These are phyloP conservation scores for Glossophaga mutica DNA, from an alignment of 2,797 vertebrate genomes.

Conservation along the genomic window DNA sequence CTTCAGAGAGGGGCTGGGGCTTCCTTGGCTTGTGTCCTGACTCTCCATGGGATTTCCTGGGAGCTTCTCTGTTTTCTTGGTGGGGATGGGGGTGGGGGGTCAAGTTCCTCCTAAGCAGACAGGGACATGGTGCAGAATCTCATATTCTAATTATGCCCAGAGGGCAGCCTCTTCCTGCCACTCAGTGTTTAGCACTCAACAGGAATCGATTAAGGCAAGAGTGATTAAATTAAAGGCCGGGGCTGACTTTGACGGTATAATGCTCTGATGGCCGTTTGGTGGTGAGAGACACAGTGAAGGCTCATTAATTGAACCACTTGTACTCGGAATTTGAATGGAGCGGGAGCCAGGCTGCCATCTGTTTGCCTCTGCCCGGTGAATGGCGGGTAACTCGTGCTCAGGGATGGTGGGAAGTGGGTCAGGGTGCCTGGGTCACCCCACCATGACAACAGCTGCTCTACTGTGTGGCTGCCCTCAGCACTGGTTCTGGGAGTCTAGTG, in stretches of 20 bases:
- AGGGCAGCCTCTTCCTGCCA: background rate
- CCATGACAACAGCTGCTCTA: background rate
- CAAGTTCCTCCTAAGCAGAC: constrained; percentile 24
- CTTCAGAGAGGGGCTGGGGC: background rate
- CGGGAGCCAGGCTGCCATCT: background rate
- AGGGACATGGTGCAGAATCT: background rate
- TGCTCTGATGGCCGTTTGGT: background rate
- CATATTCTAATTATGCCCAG: constrained; percentile 17
- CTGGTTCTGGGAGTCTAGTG: background rate
- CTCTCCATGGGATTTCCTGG: constrained; percentile 46
- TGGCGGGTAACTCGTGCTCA: background rate
- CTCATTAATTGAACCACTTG: background rate
- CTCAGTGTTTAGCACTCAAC: background rate
- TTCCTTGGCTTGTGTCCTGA: background rate
- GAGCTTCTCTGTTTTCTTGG: background rate
- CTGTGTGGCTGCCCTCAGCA: background rate
- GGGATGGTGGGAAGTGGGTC: background rate
- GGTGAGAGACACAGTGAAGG: background rate
- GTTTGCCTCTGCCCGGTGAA: background rate
- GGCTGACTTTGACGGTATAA: background rate
- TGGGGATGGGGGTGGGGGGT: background rate
- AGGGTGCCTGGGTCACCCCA: background rate
- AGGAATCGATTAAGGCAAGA: background rate
- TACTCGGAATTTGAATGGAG: background rate
- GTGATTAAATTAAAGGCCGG: constrained; percentile 25